Evolutionary conservation across 2,113 vertebrate genomes (phyloP).

Genomic region (Passer domesticus): DNA sequence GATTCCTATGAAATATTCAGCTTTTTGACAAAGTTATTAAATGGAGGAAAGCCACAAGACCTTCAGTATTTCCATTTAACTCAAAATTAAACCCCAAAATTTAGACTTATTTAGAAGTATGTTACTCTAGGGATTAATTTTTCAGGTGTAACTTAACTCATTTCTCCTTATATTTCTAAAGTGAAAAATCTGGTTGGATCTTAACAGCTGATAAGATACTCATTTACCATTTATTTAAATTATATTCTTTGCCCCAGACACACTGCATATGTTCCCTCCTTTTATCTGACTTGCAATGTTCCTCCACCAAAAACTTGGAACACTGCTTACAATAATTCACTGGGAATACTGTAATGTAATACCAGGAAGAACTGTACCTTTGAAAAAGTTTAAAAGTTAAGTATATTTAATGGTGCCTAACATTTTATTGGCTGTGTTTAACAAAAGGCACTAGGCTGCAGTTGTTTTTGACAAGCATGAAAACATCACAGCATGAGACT

Average conservation of each 20-base stretch:
- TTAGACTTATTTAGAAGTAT: not conserved
- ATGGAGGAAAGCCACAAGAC: conserved; percentile 40
- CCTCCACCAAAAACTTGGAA: conserved; percentile 51
- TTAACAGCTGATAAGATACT: conserved; percentile 38
- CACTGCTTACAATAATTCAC: conserved; percentile 65
- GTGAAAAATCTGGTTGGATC: conserved; percentile 1
- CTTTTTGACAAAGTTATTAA: conserved; percentile 67
- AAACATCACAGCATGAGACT: conserved; percentile 89
- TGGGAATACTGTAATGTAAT: conserved; percentile 67
- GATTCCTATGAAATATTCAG: conserved; percentile 69
- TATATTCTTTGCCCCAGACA: conserved; percentile 35
- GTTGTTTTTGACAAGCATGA: conserved; percentile 90
- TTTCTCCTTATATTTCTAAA: not conserved
- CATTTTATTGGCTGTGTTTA: conserved; percentile 87
- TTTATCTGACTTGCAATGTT: conserved; percentile 36
- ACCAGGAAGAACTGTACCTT: conserved; percentile 77
- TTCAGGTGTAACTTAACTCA: conserved; percentile 8
- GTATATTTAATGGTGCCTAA: conserved; percentile 89
- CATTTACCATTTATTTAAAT: conserved; percentile 52
- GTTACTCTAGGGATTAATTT: conserved; percentile 18
- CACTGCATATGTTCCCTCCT: not conserved
- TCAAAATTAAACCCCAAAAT: conserved; percentile 30
- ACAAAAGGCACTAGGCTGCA: conserved; percentile 87
- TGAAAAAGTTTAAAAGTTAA: conserved; percentile 88
- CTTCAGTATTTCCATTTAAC: conserved; percentile 37